phyloP scores from a whole-genome alignment of 92 coral and sea anemone genomes.

The Epizoanthus stellaris region DNA sequence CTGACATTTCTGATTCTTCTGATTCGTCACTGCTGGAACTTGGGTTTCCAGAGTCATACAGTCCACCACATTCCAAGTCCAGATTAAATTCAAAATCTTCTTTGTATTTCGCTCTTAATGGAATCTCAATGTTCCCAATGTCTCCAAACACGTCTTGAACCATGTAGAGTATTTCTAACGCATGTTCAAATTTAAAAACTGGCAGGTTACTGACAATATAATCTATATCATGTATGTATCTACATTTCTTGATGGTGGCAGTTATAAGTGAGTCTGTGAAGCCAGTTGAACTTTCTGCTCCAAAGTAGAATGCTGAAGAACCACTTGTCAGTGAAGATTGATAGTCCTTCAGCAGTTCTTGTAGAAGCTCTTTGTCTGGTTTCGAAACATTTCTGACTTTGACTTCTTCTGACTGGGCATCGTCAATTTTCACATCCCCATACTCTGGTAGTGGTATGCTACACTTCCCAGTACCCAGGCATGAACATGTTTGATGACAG shows the following conservation, averaged over 20 bases:
- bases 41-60: too few species aligned
- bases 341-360: conserved; percentile 29
- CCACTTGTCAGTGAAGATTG: conserved; percentile 13
- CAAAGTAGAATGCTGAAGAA: conserved; percentile 17
- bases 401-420: neutral
- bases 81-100: too few species aligned
- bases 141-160: conserved; percentile 24
- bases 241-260: conserved; percentile 26
- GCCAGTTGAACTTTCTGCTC: conserved; percentile 34
- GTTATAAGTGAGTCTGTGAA: conserved; percentile 21
- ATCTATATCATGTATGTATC: neutral
- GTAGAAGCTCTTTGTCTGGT: conserved; percentile 17
- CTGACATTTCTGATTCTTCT: conserved; percentile 7
- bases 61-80: too few species aligned
- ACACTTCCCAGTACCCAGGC: conserved; percentile 28
- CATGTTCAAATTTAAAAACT: neutral
- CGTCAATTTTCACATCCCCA: neutral
- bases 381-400: conserved; percentile 6
- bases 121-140: too few species aligned
- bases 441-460: conserved; percentile 7
- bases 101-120: too few species aligned
- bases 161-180: conserved; percentile 45
- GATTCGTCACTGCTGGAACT: too few species aligned
- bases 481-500: conserved; percentile 52
- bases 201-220: conserved; percentile 9